Evolutionary conservation across 2,888 invertebrate genomes (phyloP).

Genomic region (Euplagia quadripunctaria): DNA sequence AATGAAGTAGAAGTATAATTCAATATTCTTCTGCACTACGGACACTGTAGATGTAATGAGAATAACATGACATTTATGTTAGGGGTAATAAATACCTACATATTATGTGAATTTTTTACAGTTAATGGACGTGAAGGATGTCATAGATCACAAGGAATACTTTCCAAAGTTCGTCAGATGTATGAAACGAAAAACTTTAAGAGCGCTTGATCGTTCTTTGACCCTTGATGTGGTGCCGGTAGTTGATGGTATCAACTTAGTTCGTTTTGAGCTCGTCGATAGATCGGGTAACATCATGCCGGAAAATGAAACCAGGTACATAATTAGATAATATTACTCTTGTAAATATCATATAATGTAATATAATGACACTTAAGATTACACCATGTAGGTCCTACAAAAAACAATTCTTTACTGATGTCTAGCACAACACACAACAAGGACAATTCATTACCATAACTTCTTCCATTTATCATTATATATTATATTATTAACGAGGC

Average conservation of each 20-base stretch:
- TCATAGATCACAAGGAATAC: conserved; percentile 81
- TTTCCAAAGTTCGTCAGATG: conserved; percentile 83
- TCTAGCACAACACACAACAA: no score
- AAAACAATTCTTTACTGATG: no score
- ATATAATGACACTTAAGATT: no score
- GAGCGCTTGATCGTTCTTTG: conserved; percentile 88
- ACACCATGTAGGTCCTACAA: no score
- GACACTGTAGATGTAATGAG: not conserved
- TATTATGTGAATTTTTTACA: conserved; percentile 46
- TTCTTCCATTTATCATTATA: no score
- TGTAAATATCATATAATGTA: not conserved
- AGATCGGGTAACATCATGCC: conserved; percentile 74
- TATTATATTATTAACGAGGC: no score
- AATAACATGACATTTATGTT: not conserved
- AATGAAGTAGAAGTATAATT: no score
- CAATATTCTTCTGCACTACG: no score
- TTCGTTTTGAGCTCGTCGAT: conserved; percentile 84
- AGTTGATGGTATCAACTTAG: conserved; percentile 88
- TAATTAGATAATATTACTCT: not conserved
- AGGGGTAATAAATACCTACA: not conserved
- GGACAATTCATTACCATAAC: no score
- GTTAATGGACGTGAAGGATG: conserved; percentile 79
- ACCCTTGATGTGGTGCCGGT: conserved; percentile 89
- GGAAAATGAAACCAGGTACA: conserved; percentile 77
- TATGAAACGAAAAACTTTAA: conserved; percentile 85